A percentile compares a stretch with the other conserved stretches of the same genome.
Evolutionary conservation across 2,888 invertebrate species (phyloP).

Genomic region (Lasioglossum pauxillum): DNA sequence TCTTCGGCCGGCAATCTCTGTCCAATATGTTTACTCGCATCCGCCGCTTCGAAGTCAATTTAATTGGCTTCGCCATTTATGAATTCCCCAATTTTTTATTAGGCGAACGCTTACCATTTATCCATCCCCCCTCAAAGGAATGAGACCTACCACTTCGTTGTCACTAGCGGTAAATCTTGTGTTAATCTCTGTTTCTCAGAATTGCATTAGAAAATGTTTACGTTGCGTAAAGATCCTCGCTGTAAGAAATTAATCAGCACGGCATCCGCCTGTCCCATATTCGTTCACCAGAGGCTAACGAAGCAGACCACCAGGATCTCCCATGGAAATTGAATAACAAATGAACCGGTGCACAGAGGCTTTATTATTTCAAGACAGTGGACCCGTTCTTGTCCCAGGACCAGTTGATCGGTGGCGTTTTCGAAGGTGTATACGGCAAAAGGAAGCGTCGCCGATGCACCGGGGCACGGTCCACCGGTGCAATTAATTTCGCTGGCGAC

Average conservation of each 20-base stretch:
- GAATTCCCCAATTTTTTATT: background rate
- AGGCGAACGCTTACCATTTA: too few relatives aligned
- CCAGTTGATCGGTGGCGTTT: background rate
- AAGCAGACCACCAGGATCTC: background rate
- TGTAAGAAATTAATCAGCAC: background rate
- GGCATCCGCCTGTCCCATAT: background rate
- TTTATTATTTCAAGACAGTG: constrained; percentile 36
- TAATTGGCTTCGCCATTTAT: background rate
- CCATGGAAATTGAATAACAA: constrained; percentile 43
- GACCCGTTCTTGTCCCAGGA: background rate
- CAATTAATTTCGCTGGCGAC: constrained; percentile 38
- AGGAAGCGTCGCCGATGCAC: background rate
- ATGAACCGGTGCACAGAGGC: constrained; percentile 28
- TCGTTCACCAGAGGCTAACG: background rate
- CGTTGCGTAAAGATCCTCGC: too few relatives aligned
- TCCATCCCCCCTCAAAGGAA: too few relatives aligned
- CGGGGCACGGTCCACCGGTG: background rate
- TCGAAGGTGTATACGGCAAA: background rate
- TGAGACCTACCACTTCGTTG: too few relatives aligned
- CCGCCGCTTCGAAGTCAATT: background rate
- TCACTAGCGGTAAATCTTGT: too few relatives aligned
- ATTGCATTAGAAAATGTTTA: too few relatives aligned
- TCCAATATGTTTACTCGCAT: constrained; percentile 14
- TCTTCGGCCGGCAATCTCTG: constrained; percentile 34
- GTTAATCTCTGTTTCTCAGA: too few relatives aligned